A percentile compares a stretch with the other conserved stretches of the same genome.
Evolutionary conservation across 2,888 invertebrate species (phyloP).

Genomic region (Drosophila helvetica): DNA sequence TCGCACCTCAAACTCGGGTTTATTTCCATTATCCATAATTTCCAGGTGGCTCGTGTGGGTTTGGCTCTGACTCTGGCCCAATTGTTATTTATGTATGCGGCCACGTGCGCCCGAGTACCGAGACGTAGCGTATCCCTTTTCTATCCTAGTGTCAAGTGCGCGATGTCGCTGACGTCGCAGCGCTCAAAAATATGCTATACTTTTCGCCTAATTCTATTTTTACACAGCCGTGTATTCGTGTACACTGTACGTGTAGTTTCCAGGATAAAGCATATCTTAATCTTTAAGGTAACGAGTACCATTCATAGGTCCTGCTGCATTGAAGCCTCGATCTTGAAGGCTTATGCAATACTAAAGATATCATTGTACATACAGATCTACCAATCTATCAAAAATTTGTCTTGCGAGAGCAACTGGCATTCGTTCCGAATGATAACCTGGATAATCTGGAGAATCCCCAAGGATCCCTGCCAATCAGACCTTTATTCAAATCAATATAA

Average conservation of each 20-base stretch:
- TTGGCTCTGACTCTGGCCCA: conserved; percentile 10
- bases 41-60: conserved; percentile 21
- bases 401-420: no score
- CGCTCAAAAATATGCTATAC: conserved; percentile 36
- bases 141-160: conserved; percentile 48
- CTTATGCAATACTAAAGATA: no score
- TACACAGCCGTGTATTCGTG: conserved; percentile 8
- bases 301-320: no score
- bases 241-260: no score
- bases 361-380: no score
- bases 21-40: conserved; percentile 36
- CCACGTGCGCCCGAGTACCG: conserved; percentile 51
- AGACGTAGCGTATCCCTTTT: background rate
- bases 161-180: conserved; percentile 39
- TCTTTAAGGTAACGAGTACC: background rate
- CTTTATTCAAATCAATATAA: background rate
- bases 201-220: conserved; percentile 42
- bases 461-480: no score
- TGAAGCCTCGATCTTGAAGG: background rate
- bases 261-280: background rate
- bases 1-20: conserved; percentile 48
- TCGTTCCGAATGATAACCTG: no score
- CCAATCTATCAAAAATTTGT: no score
- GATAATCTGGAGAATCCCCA: no score
- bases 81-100: conserved; percentile 73